These are phyloP conservation scores for Semicossyphus pulcher DNA, from an alignment of 2,113 vertebrate species.

Conservation along the genomic window DNA sequence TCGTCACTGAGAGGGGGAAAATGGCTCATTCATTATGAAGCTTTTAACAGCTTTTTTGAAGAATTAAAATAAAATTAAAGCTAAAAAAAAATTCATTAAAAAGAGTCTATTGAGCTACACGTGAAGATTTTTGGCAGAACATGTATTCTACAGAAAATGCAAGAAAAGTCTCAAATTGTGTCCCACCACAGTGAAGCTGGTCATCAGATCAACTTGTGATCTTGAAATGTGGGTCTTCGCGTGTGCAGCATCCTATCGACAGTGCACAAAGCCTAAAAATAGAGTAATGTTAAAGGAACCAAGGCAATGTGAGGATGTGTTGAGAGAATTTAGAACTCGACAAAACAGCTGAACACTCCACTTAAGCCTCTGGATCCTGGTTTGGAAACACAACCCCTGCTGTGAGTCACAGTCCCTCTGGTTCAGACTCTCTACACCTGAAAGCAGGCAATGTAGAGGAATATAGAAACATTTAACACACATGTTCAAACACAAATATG, in stretches of 20 bases:
- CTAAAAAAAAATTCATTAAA: not conserved
- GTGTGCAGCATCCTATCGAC: constrained; percentile 25
- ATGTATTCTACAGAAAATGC: not conserved
- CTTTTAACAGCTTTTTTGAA: not conserved
- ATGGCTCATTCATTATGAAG: not conserved
- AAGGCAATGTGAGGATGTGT: constrained; percentile 74
- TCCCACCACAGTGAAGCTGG: not conserved
- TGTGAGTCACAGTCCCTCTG: constrained; percentile 58
- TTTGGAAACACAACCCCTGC: constrained; percentile 49
- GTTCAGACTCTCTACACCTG: constrained; percentile 36
- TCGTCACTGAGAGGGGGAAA: constrained; percentile 54
- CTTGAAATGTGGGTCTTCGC: constrained; percentile 27
- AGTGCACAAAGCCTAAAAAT: constrained; percentile 64
- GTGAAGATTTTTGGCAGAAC: not conserved
- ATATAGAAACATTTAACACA: not conserved
- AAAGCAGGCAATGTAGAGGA: constrained; percentile 15
- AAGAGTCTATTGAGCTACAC: not conserved
- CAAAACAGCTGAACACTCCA: constrained; percentile 78
- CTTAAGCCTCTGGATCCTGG: constrained; percentile 66
- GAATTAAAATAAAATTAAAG: too few species aligned
- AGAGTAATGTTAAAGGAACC: constrained; percentile 60
- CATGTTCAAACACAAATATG: too few species aligned
- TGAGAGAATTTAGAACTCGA: constrained; percentile 76
- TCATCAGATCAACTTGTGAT: not conserved
- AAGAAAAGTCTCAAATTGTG: not conserved